Percentiles rank a stretch among this genome's conserved stretches.
Evolutionary conservation across 1,140 invertebrate genomes (phyloP).

Genomic region (Drosophila ananassae): DNA sequence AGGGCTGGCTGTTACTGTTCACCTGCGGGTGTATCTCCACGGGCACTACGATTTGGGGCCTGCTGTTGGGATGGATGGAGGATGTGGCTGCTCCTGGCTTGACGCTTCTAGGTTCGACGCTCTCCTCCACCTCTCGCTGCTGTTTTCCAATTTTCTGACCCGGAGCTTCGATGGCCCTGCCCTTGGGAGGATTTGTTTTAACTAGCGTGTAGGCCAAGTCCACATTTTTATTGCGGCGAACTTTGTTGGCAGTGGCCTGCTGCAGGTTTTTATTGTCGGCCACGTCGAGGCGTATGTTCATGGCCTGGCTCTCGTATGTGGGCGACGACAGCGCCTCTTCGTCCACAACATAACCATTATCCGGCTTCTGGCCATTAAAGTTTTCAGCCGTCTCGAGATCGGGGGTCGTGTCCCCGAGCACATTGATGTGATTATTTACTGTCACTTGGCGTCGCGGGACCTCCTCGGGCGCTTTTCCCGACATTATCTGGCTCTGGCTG

Average conservation of each 20-base stretch:
- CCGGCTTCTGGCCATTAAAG: conserved; percentile 40
- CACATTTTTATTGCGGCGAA: conserved; percentile 84
- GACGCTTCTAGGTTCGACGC: background rate
- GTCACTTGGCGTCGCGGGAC: conserved; percentile 63
- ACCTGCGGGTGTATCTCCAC: conserved; percentile 65
- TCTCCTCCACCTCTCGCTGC: conserved; percentile 1
- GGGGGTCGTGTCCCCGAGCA: conserved; percentile 41
- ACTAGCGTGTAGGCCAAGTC: conserved; percentile 83
- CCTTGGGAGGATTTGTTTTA: conserved; percentile 43
- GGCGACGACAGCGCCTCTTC: conserved; percentile 2
- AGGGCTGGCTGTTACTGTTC: conserved; percentile 16
- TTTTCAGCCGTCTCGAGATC: conserved; percentile 33
- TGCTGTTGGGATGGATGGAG: background rate
- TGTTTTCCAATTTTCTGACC: conserved; percentile 67
- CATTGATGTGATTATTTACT: conserved; percentile 83
- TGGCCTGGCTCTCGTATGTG: conserved; percentile 66
- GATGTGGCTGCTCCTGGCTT: background rate
- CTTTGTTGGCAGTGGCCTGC: conserved; percentile 64
- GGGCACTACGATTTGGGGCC: conserved; percentile 72
- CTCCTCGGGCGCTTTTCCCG: conserved; percentile 17
- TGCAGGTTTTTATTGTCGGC: conserved; percentile 37
- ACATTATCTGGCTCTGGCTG: conserved; percentile 51
- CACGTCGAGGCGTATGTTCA: conserved; percentile 72
- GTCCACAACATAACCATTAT: conserved; percentile 30
- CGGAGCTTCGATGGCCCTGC: conserved; percentile 43